These are phyloP conservation scores for Chromoteleia sp. DNA, from an alignment of 2,888 invertebrate genomes.

Conservation along the genomic window DNA sequence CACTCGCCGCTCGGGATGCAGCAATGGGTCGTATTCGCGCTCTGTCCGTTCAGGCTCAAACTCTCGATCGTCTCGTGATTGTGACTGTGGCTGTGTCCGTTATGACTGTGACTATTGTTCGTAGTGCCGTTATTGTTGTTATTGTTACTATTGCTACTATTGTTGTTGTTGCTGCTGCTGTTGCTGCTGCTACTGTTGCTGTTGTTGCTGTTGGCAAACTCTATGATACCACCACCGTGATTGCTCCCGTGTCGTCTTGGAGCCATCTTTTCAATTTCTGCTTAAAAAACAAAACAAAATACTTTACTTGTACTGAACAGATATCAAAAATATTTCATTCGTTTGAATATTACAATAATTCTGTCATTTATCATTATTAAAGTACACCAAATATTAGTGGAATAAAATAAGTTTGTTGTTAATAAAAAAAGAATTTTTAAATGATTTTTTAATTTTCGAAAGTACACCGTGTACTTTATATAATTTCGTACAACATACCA, in stretches of 20 bases:
- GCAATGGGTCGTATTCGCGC: slow-evolving; percentile 87
- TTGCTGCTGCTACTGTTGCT: slow-evolving; percentile 10
- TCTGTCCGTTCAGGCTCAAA: slow-evolving; percentile 74
- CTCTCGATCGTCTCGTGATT: slow-evolving; percentile 77
- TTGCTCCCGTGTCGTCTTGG: slow-evolving; percentile 82
- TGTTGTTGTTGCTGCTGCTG: slow-evolving; percentile 9
- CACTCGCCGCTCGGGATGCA: slow-evolving; percentile 94
- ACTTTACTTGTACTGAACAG: too few relatives aligned
- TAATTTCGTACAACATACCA: too few relatives aligned
- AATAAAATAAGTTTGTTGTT: too few relatives aligned
- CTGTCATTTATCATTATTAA: too few relatives aligned
- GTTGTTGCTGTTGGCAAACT: slow-evolving; percentile 42
- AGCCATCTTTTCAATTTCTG: slow-evolving; percentile 76
- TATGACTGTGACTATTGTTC: slow-evolving; percentile 50
- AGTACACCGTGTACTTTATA: too few relatives aligned
- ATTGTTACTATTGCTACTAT: background rate
- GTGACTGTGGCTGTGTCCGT: slow-evolving; percentile 31
- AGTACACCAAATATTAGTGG: too few relatives aligned
- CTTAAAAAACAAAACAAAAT: background rate
- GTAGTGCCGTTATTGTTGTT: slow-evolving; percentile 20
- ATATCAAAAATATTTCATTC: too few relatives aligned
- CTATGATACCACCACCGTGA: slow-evolving; percentile 74
- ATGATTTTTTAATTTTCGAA: too few relatives aligned
- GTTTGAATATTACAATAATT: too few relatives aligned
- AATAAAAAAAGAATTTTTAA: too few relatives aligned